Conservation (phyloP, 2,888 invertebrate species). For the Psylliodes chrysocephalus region DNA sequence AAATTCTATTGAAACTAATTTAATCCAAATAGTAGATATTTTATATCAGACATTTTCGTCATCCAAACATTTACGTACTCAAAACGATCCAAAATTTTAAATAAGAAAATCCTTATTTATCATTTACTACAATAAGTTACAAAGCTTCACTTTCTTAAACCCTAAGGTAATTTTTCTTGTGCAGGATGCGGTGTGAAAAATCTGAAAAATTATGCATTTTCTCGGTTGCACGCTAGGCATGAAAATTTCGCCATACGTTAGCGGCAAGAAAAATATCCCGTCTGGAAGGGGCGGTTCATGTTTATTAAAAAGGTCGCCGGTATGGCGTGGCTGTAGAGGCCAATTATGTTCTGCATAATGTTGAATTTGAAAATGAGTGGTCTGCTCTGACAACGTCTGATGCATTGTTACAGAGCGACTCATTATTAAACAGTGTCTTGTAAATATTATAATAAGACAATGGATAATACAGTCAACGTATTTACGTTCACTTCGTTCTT, state of each 20-base stretch:
- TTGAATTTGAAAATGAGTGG: conserved; percentile 4
- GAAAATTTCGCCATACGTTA: conserved; percentile 1
- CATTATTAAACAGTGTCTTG: too few species aligned
- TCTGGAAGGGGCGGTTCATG: conserved; percentile 16
- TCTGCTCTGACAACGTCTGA: background rate
- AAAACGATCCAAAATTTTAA: too few species aligned
- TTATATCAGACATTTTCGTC: too few species aligned
- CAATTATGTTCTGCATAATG: conserved; percentile 16
- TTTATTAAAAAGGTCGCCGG: conserved; percentile 18
- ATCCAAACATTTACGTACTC: too few species aligned
- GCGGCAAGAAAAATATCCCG: conserved; percentile 9
- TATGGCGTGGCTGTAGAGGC: conserved; percentile 13
- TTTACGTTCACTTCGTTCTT: too few species aligned
- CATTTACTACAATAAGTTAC: too few species aligned
- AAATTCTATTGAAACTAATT: too few species aligned
- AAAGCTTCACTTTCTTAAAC: background rate
- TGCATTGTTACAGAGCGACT: conserved; percentile 14
- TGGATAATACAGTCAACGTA: too few species aligned
- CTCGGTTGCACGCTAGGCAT: background rate
- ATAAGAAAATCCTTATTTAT: too few species aligned
- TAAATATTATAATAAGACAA: too few species aligned
- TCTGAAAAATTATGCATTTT: conserved; percentile 1
- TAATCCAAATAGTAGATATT: too few species aligned
- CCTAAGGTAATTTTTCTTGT: background rate
- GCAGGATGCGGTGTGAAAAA: background rate